Percentiles rank a stretch among this genome's conserved stretches.
Conservation (phyloP, 2,113 vertebrate species). For the Megaptera novaeangliae region DNA sequence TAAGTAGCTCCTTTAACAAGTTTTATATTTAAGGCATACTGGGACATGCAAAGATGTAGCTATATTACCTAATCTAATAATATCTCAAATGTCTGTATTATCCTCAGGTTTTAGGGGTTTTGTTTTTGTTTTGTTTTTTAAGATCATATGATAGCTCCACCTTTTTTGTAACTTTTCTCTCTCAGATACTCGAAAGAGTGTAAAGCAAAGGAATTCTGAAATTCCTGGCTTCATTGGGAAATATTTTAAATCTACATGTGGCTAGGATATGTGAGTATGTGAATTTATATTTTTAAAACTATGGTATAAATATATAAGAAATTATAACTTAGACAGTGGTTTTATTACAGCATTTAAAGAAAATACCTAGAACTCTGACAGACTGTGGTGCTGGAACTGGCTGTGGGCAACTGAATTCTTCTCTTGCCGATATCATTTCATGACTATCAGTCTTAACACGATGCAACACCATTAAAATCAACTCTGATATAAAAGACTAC, state of each 20-base stretch:
- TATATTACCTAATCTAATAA: neutral
- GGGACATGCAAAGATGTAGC: neutral
- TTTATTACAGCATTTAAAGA: slow-evolving; percentile 32
- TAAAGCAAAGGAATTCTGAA: slow-evolving; percentile 10
- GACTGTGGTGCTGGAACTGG: slow-evolving; percentile 7
- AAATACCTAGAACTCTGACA: neutral
- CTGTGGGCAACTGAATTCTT: slow-evolving; percentile 36
- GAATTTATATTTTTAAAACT: slow-evolving; percentile 7
- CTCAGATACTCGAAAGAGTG: neutral
- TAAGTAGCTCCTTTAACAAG: slow-evolving; percentile 34
- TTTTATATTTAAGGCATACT: neutral
- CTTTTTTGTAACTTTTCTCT: neutral
- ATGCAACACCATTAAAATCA: slow-evolving; percentile 45
- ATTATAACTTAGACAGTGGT: neutral
- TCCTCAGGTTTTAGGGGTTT: neutral
- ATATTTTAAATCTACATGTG: slow-evolving; percentile 16
- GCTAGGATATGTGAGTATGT: neutral
- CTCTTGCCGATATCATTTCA: slow-evolving; percentile 37
- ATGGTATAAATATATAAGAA: slow-evolving; percentile 9
- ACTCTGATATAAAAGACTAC: slow-evolving; percentile 59
- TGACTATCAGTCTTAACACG: slow-evolving; percentile 41
- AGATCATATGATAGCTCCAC: neutral
- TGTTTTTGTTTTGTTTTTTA: neutral
- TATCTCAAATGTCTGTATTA: neutral
- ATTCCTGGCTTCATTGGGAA: neutral